These are phyloP conservation scores for Glaucopsyche alexis DNA, from an alignment of 2,888 invertebrate species.

Conservation along the genomic window DNA sequence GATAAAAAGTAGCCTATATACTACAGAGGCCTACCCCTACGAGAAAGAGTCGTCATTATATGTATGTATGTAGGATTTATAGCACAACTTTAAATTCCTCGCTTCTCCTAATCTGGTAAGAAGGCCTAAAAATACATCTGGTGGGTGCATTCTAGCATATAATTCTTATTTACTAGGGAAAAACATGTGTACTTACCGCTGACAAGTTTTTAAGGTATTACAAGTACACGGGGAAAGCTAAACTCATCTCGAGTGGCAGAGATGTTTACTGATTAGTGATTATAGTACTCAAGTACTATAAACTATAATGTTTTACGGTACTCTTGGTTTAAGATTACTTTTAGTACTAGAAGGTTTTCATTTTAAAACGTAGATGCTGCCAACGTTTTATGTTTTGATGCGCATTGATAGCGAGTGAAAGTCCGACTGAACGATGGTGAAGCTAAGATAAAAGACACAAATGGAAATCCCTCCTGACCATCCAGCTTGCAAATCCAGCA, in stretches of 20 bases:
- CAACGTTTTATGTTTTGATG: no score
- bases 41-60: no score
- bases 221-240: background rate
- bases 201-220: background rate
- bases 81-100: no score
- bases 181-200: constrained; percentile 17
- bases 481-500: no score
- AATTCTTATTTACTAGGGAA: constrained; percentile 22
- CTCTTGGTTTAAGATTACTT: background rate
- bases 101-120: background rate
- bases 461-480: no score
- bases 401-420: no score
- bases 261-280: constrained; percentile 2
- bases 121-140: background rate
- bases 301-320: background rate
- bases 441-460: no score
- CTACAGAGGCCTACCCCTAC: no score
- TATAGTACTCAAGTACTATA: constrained; percentile 14
- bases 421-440: no score
- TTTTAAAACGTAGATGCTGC: no score
- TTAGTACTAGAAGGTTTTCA: background rate
- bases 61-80: no score
- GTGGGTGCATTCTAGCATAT: constrained; percentile 10
- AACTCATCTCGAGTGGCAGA: background rate
- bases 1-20: no score